These are phyloP conservation scores for Aptenodytes forsteri DNA, from an alignment of 2,113 vertebrate species.

Conservation along the genomic window DNA sequence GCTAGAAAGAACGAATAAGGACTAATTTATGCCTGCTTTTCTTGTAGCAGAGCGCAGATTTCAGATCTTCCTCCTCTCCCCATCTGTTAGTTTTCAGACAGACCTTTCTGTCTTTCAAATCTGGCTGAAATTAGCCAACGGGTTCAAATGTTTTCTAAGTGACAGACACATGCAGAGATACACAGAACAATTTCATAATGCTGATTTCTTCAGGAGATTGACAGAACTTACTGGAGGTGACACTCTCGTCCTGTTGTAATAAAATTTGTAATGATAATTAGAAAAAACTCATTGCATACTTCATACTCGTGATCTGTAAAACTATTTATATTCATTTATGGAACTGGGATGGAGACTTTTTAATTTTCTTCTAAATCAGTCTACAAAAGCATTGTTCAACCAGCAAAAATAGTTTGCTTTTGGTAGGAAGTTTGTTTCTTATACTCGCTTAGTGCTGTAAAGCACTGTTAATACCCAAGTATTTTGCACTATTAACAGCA, in stretches of 20 bases:
- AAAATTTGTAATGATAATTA: background rate
- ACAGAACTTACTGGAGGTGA: background rate
- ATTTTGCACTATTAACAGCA: background rate
- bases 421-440: background rate
- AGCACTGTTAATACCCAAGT: fast-evolving
- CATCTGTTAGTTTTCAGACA: background rate
- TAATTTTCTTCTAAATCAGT: background rate
- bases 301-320: background rate
- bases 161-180: background rate
- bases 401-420: background rate
- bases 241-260: background rate
- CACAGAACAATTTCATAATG: background rate
- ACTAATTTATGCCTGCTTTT: background rate
- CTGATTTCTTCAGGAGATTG: background rate
- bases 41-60: background rate
- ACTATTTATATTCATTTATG: background rate
- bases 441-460: fast-evolving
- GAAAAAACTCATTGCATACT: background rate
- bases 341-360: background rate
- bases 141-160: background rate
- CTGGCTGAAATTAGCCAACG: background rate
- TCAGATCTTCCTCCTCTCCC: background rate
- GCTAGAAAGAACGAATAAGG: background rate
- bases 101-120: background rate
- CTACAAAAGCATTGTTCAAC: background rate